A percentile compares a stretch with the other conserved stretches of the same genome.
Evolutionary conservation across 2,797 vertebrate species (phyloP).

Genomic region (Pelodytes ibericus): DNA sequence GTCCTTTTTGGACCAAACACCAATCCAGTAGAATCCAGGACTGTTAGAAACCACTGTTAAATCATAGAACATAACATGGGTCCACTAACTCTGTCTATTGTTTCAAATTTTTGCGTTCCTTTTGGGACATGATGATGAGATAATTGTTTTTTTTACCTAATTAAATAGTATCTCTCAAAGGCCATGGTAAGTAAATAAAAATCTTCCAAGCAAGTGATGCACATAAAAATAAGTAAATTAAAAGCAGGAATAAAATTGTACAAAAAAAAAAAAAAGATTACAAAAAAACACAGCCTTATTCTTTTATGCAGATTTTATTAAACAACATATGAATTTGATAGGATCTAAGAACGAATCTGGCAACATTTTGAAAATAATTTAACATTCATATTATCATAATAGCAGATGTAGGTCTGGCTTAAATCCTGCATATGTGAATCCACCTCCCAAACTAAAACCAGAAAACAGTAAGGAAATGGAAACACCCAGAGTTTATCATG

Average conservation of each 20-base stretch:
- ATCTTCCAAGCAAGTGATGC: too few species aligned
- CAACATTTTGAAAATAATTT: slow-evolving; percentile 39
- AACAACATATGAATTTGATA: slow-evolving; percentile 41
- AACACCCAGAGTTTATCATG: not conserved
- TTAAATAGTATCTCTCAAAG: too few species aligned
- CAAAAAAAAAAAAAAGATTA: slow-evolving; percentile 9
- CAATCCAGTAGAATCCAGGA: too few species aligned
- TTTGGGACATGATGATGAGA: too few species aligned
- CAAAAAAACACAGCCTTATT: slow-evolving; percentile 7
- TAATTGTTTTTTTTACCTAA: too few species aligned
- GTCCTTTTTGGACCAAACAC: too few species aligned
- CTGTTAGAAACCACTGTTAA: too few species aligned
- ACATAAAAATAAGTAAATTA: not conserved
- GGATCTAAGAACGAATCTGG: slow-evolving; percentile 26
- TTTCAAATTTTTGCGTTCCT: too few species aligned
- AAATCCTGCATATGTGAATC: slow-evolving; percentile 23
- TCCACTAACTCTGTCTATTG: too few species aligned
- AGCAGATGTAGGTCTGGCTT: slow-evolving; percentile 49
- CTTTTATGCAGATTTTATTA: slow-evolving; percentile 17
- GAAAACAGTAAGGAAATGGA: slow-evolving; percentile 21
- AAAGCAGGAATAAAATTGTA: not conserved
- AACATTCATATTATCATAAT: slow-evolving; percentile 32
- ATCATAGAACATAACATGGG: too few species aligned
- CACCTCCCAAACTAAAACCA: slow-evolving; percentile 38
- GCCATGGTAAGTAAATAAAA: too few species aligned